Evolutionary conservation across 2,888 invertebrate species (phyloP), one percentile per base, ranked within the genome.

Genomic region (Blastobasis adustella): DNA sequence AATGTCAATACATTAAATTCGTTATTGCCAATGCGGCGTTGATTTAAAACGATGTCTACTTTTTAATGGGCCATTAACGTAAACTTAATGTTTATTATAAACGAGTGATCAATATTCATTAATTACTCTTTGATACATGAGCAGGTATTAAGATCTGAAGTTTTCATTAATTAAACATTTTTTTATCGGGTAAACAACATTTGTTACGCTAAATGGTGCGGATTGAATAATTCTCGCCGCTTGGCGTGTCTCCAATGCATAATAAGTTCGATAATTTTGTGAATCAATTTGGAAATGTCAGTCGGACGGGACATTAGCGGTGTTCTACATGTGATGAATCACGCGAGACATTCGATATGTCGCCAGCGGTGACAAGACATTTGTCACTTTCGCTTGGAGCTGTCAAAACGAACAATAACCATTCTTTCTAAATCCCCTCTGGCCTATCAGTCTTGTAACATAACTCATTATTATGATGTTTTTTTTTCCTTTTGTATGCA

Each of bases 81-180:
- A 23, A 23, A 23, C 23, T 23, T 23, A 23, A 39, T 36, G 10
- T 51, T 45, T 49, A 49, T 49, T 46, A 52, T 49, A 46, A 47
- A 36, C 38, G 43, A 10, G 8, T 36, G 3, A 46, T 49, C 36
- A 52, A 49, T 46, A 52, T 52, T 49, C 37, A 46, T 46, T 37
- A 48, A 37, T 45, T 6, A 46, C 46, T 46, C 38, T 46, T 38
- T 10, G 7, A 7, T 23, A 23, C 23, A 23, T 23, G 23, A 23
- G 23, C 23, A 23, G 23, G 8, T 36, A 45, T 45, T 45, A 45
- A 45, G 36, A 45, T 45, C 36, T 37, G 37, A 36, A 9, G n/a
- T 23, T 46, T 46, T 38, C 36, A 45, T 45, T 45, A 23, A 45
- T 45, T 45, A 37, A 6, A 37, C 9, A n/a, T 5, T 46, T 10